Conservation (phyloP, 1,140 invertebrate species). For the Drosophila serrata region DNA sequence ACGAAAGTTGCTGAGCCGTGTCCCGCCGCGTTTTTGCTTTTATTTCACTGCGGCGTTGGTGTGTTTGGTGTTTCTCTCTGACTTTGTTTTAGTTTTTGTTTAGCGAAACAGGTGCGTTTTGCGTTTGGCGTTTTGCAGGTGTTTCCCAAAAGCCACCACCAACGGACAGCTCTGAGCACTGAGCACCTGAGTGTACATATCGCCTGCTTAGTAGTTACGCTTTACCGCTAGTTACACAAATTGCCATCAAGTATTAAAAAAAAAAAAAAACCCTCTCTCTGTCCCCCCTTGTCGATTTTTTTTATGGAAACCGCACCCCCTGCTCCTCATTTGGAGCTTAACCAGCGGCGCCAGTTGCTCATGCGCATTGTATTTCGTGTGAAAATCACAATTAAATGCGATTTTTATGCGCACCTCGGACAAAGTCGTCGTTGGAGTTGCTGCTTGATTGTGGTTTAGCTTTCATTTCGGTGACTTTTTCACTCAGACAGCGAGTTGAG, state of each 20-base stretch:
- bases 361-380: slow-evolving; percentile 83
- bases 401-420: slow-evolving; percentile 79
- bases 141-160: slow-evolving; percentile 83
- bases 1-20: slow-evolving; percentile 74
- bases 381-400: slow-evolving; percentile 85
- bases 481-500: neutral
- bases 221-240: slow-evolving; percentile 83
- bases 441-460: slow-evolving; percentile 50
- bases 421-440: slow-evolving; percentile 51
- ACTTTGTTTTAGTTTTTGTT: slow-evolving; percentile 78
- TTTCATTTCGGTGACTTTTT: slow-evolving; percentile 51
- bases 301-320: slow-evolving; percentile 4
- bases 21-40: slow-evolving; percentile 62
- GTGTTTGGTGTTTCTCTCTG: slow-evolving; percentile 34
- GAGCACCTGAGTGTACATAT: slow-evolving; percentile 13
- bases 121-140: slow-evolving; percentile 83
- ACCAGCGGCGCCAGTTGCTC: slow-evolving; percentile 61
- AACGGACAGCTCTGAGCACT: slow-evolving; percentile 19
- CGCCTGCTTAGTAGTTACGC: slow-evolving; percentile 80
- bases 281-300: neutral
- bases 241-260: slow-evolving; percentile 58
- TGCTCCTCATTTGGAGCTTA: neutral
- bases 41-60: slow-evolving; percentile 31
- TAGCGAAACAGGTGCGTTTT: slow-evolving; percentile 84
- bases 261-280: no score